Evolutionary conservation across 2,797 vertebrate genomes (phyloP).

Genomic region (Kryptopterus vitreolus): DNA sequence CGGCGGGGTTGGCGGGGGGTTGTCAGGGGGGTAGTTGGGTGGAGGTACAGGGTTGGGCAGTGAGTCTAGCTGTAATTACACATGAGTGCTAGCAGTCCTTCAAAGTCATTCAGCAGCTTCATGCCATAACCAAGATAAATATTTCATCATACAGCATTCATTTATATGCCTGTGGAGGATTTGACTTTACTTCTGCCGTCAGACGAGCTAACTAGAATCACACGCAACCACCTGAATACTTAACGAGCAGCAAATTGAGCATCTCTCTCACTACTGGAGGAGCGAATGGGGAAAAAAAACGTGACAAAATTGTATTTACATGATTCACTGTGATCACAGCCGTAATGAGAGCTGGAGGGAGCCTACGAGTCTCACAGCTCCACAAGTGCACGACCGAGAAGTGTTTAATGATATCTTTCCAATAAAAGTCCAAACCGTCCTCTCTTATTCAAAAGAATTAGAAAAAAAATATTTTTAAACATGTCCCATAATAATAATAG

Average conservation of each 20-base stretch:
- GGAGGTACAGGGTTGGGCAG: conserved; percentile 68
- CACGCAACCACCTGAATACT: conserved; percentile 86
- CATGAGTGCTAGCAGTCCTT: conserved; percentile 86
- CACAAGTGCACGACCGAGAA: neutral
- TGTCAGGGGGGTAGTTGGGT: conserved; percentile 72
- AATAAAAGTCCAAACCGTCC: neutral
- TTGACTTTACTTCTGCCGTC: conserved; percentile 81
- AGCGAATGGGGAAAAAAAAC: conserved; percentile 44
- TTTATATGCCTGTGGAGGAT: conserved; percentile 90
- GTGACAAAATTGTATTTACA: conserved; percentile 66
- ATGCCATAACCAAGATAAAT: conserved; percentile 93
- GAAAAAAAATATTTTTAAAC: neutral
- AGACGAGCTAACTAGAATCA: conserved; percentile 90
- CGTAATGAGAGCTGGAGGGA: conserved; percentile 14
- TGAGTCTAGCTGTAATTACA: conserved; percentile 85
- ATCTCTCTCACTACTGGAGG: conserved; percentile 39
- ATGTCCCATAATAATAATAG: neutral
- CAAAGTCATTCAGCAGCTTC: conserved; percentile 86
- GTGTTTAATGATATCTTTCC: conserved; percentile 1
- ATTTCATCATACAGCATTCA: conserved; percentile 98
- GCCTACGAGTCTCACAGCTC: neutral
- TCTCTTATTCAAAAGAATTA: neutral
- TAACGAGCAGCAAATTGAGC: conserved; percentile 79
- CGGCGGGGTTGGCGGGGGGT: conserved; percentile 35
- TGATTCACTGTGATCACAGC: conserved; percentile 51